Conservation (phyloP, 2,113 vertebrate species). For the Mobula hypostoma region DNA sequence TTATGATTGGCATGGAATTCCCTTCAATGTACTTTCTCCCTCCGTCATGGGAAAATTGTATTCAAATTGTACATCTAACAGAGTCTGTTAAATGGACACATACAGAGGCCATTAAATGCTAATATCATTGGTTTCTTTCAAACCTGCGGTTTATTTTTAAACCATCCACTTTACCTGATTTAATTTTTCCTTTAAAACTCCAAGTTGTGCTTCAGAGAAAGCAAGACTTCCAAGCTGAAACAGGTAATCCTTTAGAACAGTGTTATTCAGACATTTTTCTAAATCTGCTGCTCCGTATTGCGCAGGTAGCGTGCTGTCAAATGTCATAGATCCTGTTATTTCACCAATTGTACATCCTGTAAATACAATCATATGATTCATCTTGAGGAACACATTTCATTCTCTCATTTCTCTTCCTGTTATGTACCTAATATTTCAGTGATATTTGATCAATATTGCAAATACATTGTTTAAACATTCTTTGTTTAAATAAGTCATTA, state of each 20-base stretch:
- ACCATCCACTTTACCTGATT: not conserved
- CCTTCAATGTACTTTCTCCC: not conserved
- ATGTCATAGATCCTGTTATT: not conserved
- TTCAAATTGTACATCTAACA: not conserved
- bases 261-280: not conserved
- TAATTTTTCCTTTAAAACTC: constrained; percentile 3
- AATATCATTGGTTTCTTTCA: not conserved
- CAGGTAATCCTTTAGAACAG: not conserved
- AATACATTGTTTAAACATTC: no score
- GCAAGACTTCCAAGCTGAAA: not conserved
- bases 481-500: no score
- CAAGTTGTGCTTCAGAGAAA: not conserved
- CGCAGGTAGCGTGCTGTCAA: constrained; percentile 21
- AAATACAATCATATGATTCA: not conserved
- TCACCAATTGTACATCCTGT: not conserved
- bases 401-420: no score
- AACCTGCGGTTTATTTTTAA: not conserved
- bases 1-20: not conserved
- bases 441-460: no score
- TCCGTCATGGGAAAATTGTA: not conserved
- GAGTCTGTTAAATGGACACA: no score
- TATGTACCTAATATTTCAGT: no score
- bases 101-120: not conserved
- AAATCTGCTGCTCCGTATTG: not conserved
- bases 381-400: not conserved